These are phyloP conservation scores for Phorcus lineatus DNA, from an alignment of 2,888 invertebrate genomes.

Conservation along the genomic window DNA sequence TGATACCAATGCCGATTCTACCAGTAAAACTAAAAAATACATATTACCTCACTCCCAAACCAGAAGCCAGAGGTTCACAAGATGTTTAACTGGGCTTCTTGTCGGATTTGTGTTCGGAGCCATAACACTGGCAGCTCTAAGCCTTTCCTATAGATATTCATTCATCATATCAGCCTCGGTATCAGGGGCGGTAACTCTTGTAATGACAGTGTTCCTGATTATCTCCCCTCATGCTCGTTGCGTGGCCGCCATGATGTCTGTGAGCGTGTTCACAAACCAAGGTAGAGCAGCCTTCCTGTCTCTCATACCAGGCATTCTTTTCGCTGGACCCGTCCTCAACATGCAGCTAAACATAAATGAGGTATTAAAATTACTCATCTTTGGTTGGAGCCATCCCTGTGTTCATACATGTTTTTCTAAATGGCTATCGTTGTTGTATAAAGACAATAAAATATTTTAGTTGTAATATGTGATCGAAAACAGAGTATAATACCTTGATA, in stretches of 20 bases:
- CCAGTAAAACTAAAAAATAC: background rate
- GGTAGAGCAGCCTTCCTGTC: slow-evolving; percentile 23
- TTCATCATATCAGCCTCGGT: background rate
- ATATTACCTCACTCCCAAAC: background rate
- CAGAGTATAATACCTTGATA: too few species aligned
- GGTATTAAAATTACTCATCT: background rate
- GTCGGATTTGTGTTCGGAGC: slow-evolving; percentile 6
- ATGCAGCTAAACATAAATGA: slow-evolving; percentile 6
- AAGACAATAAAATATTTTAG: too few species aligned
- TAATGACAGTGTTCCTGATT: background rate
- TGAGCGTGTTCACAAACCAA: slow-evolving; percentile 16
- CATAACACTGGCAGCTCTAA: background rate
- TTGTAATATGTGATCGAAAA: too few species aligned
- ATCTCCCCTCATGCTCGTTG: slow-evolving; percentile 21
- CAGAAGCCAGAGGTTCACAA: background rate
- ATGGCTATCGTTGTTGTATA: too few species aligned
- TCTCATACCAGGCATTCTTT: slow-evolving; percentile 9
- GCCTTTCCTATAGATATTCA: background rate
- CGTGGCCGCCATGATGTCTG: slow-evolving; percentile 9
- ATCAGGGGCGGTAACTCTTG: background rate
- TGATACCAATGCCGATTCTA: background rate
- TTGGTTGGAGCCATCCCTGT: too few species aligned
- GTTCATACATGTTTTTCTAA: too few species aligned
- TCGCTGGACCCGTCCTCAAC: slow-evolving; percentile 23
- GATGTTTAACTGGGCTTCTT: background rate